Evolutionary conservation across 2,113 vertebrate genomes (phyloP).

Genomic region (Bagarius yarrelli): DNA sequence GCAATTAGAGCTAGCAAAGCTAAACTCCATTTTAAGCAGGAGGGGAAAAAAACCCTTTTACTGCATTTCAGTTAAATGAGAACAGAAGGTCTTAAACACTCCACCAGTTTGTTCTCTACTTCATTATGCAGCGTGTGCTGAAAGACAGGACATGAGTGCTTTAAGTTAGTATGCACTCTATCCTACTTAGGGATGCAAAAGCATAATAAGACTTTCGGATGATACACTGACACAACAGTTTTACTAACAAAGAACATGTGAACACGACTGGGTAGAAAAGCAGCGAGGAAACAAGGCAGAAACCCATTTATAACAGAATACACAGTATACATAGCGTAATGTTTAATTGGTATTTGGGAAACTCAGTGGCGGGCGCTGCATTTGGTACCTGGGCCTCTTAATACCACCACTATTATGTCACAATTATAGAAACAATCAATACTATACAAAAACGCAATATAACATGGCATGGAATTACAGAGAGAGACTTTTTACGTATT

Average conservation of each 20-base stretch:
- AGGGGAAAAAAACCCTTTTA: not conserved
- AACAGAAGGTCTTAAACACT: slow-evolving; percentile 40
- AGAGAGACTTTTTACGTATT: no score
- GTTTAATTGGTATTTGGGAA: no score
- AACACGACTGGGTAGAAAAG: not conserved
- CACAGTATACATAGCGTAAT: not conserved
- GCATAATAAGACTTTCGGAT: not conserved
- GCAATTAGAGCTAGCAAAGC: slow-evolving; percentile 32
- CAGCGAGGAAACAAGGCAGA: not conserved
- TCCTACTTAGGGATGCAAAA: not conserved
- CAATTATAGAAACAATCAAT: no score
- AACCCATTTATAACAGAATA: not conserved
- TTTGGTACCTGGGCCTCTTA: no score
- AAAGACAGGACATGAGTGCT: not conserved
- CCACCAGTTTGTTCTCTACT: not conserved
- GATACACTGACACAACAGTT: not conserved
- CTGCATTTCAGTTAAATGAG: slow-evolving; percentile 38
- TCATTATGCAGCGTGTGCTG: not conserved
- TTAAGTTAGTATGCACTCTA: not conserved
- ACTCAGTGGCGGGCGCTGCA: no score
- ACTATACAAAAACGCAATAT: no score
- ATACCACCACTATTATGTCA: no score
- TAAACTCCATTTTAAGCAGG: slow-evolving; percentile 35
- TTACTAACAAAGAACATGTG: not conserved
- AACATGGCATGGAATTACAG: no score